Evolutionary conservation across 2,888 invertebrate species (phyloP), one percentile per base, ranked within the genome.

Genomic region (Epistrophe grossulariae): DNA sequence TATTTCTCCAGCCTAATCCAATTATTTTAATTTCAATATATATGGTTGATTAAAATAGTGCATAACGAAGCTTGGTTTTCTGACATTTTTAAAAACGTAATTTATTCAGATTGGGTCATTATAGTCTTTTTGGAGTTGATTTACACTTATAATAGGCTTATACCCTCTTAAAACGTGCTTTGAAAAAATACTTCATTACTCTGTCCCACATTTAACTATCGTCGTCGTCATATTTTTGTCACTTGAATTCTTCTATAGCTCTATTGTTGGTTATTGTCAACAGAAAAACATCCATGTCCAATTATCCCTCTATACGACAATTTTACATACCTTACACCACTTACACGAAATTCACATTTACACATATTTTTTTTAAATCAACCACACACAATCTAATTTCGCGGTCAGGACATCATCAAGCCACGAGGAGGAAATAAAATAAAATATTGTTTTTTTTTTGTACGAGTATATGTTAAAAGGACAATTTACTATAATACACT

Each of bases 181-280:
- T 43, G 15, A 43, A 43, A 43, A 43, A 43, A 15, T 2, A 43
- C 11, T 43, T 43, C 13, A 7, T 13, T 15, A 13, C 11, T 7
- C 17, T 59, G 40, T 1, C 8, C 57, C 17, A 59, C n/a, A 59
- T 59, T 59, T 59, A 17, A 59, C n/a, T 17, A 10, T 43, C 15
- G 6, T 43, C 15, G 15, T 43, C 35, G 5, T 11, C 35, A 5
- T 40, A 10, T 50, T 70, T 28, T 50, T 50, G 35, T 55, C 70
- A 66, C 31, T 45, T 17, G 28, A 43, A 31, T 38, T 64, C 50
- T 50, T 31, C 28, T 17, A n/a, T n/a, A 52, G 17, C 31, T 66
- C 38, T 17, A 11, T 55, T 62, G 24, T 31, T 68, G 70, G 77
- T 81, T n/a, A n/a, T 77, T 85, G 70, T 78, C 77, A 85, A 81